These are phyloP conservation scores for Ophioninae sp. DNA, from an alignment of 2,888 invertebrate genomes.

Conservation along the genomic window DNA sequence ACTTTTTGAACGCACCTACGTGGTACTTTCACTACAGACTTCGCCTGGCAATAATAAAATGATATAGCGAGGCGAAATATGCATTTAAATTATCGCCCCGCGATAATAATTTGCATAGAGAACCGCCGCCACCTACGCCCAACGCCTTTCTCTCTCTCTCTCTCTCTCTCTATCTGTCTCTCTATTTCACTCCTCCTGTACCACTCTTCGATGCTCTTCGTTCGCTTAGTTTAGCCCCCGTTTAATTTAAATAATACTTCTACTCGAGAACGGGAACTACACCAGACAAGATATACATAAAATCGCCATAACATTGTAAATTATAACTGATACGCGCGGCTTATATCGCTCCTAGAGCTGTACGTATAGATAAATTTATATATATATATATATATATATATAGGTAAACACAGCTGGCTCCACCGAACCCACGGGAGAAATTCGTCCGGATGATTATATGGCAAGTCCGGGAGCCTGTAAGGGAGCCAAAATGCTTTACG, in stretches of 20 bases:
- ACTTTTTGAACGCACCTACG: too few relatives aligned
- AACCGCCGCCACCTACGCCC: conserved; percentile 71
- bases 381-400: conserved; percentile 9
- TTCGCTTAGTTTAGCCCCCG: conserved; percentile 81
- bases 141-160: conserved; percentile 63
- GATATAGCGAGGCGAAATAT: conserved; percentile 81
- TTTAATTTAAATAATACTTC: conserved; percentile 82
- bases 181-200: conserved; percentile 56
- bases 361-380: conserved; percentile 14
- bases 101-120: conserved; percentile 81
- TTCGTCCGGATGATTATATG: conserved; percentile 68
- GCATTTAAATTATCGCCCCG: conserved; percentile 81
- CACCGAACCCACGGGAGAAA: conserved; percentile 49
- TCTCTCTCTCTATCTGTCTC: conserved; percentile 62
- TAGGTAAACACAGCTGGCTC: conserved; percentile 38
- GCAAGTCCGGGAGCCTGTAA: conserved; percentile 56
- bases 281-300: conserved; percentile 80
- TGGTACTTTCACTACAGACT: conserved; percentile 55
- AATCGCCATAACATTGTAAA: conserved; percentile 81
- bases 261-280: conserved; percentile 71
- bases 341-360: conserved; percentile 73
- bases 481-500: conserved; percentile 50
- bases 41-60: conserved; percentile 80
- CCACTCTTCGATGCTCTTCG: conserved; percentile 69
- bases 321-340: conserved; percentile 80